Evolutionary conservation across 2,113 vertebrate genomes (phyloP).

Genomic region (Elachura formosa): DNA sequence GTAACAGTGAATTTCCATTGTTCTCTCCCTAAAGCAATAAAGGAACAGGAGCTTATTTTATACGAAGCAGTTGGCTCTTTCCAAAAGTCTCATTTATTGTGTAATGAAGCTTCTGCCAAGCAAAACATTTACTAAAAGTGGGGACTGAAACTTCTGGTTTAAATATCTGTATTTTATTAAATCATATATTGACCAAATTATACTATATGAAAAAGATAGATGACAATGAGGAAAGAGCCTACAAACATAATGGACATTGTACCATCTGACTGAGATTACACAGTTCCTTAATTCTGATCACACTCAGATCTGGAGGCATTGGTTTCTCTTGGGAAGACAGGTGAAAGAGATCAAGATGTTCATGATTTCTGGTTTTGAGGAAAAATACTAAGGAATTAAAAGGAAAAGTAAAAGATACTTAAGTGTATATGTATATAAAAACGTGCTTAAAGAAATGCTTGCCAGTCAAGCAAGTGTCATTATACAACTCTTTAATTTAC

Average conservation of each 20-base stretch:
- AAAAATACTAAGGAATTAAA: not conserved
- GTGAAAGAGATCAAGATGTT: not conserved
- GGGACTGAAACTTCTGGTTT: not conserved
- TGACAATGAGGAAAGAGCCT: not conserved
- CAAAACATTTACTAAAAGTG: slow-evolving; percentile 23
- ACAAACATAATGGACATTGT: not conserved
- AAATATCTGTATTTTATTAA: not conserved
- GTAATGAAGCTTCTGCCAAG: slow-evolving; percentile 34
- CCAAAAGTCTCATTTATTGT: slow-evolving; percentile 39
- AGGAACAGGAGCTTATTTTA: slow-evolving; percentile 17
- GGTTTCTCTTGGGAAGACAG: not conserved
- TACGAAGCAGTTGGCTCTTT: slow-evolving; percentile 20
- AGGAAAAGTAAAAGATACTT: not conserved
- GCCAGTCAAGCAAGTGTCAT: not conserved
- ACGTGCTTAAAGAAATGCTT: not conserved
- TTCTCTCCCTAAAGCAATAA: slow-evolving; percentile 33
- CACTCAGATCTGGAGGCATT: not conserved
- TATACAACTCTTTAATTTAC: not conserved
- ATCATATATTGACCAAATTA: not conserved
- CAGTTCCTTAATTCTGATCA: not conserved
- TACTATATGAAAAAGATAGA: not conserved
- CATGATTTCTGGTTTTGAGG: not conserved
- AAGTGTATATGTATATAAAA: not conserved
- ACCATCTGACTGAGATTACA: not conserved
- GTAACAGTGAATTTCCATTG: slow-evolving; percentile 55